Evolutionary conservation across 1,140 invertebrate species (phyloP), one percentile per base, ranked within the genome.

Genomic region (Hesperophylax magnus): DNA sequence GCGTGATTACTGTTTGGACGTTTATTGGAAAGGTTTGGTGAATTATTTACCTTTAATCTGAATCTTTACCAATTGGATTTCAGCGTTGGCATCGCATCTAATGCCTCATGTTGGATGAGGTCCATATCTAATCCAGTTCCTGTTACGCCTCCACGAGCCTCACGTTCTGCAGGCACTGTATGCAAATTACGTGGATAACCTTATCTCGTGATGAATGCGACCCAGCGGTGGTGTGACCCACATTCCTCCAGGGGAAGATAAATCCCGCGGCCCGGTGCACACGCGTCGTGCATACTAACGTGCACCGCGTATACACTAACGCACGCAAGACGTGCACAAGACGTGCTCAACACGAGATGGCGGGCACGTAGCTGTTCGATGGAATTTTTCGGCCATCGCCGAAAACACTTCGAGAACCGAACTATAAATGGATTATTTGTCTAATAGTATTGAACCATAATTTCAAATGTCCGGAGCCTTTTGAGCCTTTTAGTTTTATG

Each of bases 161-260:
- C n/a, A 1, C 56, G 18, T 1, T 58, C 56, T 58, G 54, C 54
- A 56, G 17, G 17, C 54, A 8, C 3, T 56, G 1, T 58, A 20
- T 22, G 56, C 20, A 58, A 58, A 6, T 18, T 22, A 58, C n/a
- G 20, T n/a, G 20, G 11, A 58, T 3, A 58, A 11, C 56, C 56
- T 58, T 22, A 58, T 18, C 61, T 65, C 22, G 17, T 71, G 67
- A 47, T 47, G 15, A 34, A 71, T 71, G 67, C 67, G 34, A 24
- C 17, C 39, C 39, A 47, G 39, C 39, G 11, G 27, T 65, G 63
- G 27, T 71, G 67, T 71, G 67, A 71, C 67, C 67, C 39, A 71
- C 67, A 71, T 71, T 71, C 67, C 67, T 71, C 39, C n/a, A 71
- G 22, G 39, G 39, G 67, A 71, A 71, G 67, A 71, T 71, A 71